phyloP scores from a whole-genome alignment of 2,888 invertebrate genomes.

The Notodonta dromedarius region DNA sequence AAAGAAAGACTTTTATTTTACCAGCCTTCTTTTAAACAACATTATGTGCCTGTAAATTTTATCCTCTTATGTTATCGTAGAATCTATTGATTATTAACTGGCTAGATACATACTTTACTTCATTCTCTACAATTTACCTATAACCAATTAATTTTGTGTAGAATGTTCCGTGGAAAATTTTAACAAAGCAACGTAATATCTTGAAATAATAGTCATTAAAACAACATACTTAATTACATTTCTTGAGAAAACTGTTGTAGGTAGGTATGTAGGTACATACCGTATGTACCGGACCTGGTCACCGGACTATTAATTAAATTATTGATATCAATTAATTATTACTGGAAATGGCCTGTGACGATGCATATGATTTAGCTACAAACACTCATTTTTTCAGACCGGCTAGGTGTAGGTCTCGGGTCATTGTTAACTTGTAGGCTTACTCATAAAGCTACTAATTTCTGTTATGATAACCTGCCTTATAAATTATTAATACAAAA shows the following conservation, averaged over 20 bases:
- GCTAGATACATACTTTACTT: no score
- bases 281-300: no score
- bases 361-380: constrained; percentile 14
- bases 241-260: not conserved
- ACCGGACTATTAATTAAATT: not conserved
- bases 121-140: not conserved
- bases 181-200: constrained; percentile 1
- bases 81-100: no score
- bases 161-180: not conserved
- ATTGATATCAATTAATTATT: constrained; percentile 18
- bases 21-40: no score
- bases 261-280: not conserved
- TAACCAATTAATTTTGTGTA: constrained; percentile 8
- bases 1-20: constrained; percentile 8
- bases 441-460: no score
- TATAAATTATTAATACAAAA: no score
- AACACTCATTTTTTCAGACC: no score
- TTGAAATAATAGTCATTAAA: constrained; percentile 1
- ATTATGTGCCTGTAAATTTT: no score
- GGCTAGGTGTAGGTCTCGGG: no score
- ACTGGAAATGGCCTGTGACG: constrained; percentile 22
- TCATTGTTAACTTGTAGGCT: no score
- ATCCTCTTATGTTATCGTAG: no score
- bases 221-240: not conserved
- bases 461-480: no score